phyloP scores from a whole-genome alignment of 2,888 invertebrate species.

The Emmelina monodactyla region DNA sequence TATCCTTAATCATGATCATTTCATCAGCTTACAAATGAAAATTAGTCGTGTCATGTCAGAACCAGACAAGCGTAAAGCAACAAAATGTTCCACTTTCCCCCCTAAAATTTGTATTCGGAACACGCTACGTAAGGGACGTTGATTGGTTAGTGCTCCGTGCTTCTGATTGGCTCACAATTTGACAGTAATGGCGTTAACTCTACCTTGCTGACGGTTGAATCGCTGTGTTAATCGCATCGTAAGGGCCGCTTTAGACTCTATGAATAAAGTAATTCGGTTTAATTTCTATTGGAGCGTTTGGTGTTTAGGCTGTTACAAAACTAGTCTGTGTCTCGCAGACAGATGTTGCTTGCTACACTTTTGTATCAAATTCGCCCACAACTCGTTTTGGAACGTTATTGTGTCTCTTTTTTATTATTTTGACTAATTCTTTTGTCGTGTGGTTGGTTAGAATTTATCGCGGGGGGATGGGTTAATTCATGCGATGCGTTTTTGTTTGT shows the following conservation, averaged over 20 bases:
- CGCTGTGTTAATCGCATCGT: constrained; percentile 10
- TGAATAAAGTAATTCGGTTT: background rate
- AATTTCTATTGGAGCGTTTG: constrained; percentile 6
- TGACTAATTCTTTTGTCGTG: constrained; percentile 60
- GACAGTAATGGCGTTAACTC: constrained; percentile 65
- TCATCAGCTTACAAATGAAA: no score
- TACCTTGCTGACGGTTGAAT: constrained; percentile 18
- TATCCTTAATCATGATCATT: no score
- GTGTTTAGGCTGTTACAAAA: constrained; percentile 4
- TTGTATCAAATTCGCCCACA: constrained; percentile 63
- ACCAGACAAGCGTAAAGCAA: constrained; percentile 27
- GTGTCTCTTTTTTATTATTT: constrained; percentile 56
- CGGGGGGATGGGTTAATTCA: constrained; percentile 45
- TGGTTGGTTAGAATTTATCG: constrained; percentile 57
- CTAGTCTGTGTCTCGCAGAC: constrained; percentile 36
- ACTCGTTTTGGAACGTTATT: constrained; percentile 49
- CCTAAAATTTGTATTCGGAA: constrained; percentile 55
- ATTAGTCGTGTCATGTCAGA: constrained; percentile 23
- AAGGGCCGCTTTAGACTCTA: constrained; percentile 18
- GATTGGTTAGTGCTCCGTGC: constrained; percentile 43
- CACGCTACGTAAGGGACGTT: constrained; percentile 34
- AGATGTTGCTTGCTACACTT: constrained; percentile 66
- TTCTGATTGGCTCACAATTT: constrained; percentile 59
- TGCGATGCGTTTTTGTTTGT: constrained; percentile 41
- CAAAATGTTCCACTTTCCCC: constrained; percentile 51